A percentile compares a stretch with the other conserved stretches of the same genome.
phyloP scores from a whole-genome alignment of 2,888 invertebrate genomes.

The Helobdella robusta region DNA sequence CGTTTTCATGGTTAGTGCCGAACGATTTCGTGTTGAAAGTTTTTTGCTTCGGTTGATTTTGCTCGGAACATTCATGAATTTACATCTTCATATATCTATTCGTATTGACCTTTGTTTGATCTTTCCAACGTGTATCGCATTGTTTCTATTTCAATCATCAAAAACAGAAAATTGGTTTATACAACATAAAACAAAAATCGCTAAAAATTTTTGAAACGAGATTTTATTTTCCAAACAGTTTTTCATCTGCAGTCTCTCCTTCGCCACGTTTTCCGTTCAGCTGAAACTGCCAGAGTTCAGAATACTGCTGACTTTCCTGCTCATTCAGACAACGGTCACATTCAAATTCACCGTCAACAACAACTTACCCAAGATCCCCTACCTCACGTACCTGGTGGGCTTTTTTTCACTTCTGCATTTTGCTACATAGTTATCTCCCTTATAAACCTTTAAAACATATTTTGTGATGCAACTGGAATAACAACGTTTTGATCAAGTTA shows the following conservation, averaged over 20 bases:
- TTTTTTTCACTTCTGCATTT: neutral
- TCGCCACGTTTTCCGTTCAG: constrained; percentile 26
- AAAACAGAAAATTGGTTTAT: neutral
- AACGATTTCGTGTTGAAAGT: too few relatives aligned
- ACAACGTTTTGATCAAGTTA: too few relatives aligned
- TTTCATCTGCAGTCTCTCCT: constrained; percentile 27
- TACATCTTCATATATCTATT: too few relatives aligned
- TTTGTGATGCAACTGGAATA: too few relatives aligned
- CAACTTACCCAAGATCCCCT: constrained; percentile 26
- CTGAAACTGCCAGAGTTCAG: constrained; percentile 25
- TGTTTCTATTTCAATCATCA: neutral
- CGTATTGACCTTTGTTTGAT: too few relatives aligned
- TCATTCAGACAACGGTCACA: constrained; percentile 28
- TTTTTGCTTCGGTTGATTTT: too few relatives aligned
- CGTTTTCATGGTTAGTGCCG: constrained; percentile 31
- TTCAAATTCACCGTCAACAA: constrained; percentile 30
- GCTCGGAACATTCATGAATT: too few relatives aligned
- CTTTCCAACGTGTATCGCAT: too few relatives aligned
- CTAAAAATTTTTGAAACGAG: neutral
- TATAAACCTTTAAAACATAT: too few relatives aligned
- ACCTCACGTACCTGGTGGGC: constrained; percentile 26
- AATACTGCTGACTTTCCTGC: constrained; percentile 25
- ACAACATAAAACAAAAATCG: too few relatives aligned
- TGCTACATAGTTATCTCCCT: neutral
- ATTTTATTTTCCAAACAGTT: constrained; percentile 4